A percentile compares a stretch with the other conserved stretches of the same genome.
Evolutionary conservation across 1,140 invertebrate genomes (phyloP).

Genomic region (Drosophila nikananu): DNA sequence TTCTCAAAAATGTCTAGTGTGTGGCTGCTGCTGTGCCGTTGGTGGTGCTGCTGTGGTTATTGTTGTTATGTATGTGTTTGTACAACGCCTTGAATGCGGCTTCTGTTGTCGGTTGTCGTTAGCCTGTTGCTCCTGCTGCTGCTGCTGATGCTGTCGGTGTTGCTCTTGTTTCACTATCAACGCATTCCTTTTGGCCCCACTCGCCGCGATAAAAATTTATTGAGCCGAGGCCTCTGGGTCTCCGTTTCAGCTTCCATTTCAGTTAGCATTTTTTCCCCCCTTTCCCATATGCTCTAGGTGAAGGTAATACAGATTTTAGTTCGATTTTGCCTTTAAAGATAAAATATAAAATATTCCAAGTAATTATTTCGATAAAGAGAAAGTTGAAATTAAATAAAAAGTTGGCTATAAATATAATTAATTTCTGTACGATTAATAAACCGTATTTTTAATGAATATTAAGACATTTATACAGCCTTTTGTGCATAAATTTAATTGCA

Average conservation of each 20-base stretch:
- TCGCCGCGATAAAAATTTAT: constrained; percentile 78
- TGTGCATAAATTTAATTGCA: too few relatives aligned
- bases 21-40: constrained; percentile 26
- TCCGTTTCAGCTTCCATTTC: constrained; percentile 52
- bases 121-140: constrained; percentile 51
- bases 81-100: constrained; percentile 79
- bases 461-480: too few relatives aligned
- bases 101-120: constrained; percentile 66
- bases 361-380: too few relatives aligned
- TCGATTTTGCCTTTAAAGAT: not conserved
- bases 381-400: too few relatives aligned
- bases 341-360: too few relatives aligned
- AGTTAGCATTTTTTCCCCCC: constrained; percentile 55
- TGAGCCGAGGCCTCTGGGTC: constrained; percentile 73
- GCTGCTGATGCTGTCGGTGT: constrained; percentile 54
- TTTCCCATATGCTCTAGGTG: not conserved
- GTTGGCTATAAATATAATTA: too few relatives aligned
- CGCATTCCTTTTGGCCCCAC: constrained; percentile 72
- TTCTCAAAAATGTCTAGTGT: constrained; percentile 50
- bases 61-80: constrained; percentile 76
- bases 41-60: constrained; percentile 21
- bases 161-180: constrained; percentile 77
- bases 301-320: not conserved
- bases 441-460: too few relatives aligned
- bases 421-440: too few relatives aligned